Conservation (phyloP, 2,113 vertebrate genomes). For the Catharus minimus region DNA sequence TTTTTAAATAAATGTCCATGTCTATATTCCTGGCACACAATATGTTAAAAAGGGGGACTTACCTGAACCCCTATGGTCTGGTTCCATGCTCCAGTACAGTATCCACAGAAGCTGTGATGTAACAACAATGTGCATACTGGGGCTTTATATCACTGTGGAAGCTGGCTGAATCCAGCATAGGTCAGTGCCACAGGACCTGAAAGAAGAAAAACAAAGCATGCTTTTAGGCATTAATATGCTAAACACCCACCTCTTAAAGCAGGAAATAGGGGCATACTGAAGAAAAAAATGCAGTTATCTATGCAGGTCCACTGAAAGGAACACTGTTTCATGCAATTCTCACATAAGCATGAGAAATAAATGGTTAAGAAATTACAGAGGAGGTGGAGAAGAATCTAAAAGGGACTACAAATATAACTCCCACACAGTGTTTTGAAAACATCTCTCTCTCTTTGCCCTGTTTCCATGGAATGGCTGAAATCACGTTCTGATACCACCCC, state of each 20-base stretch:
- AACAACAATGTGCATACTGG: slow-evolving; percentile 66
- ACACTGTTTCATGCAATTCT: slow-evolving; percentile 7
- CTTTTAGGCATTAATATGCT: slow-evolving; percentile 32
- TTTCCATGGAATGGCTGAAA: slow-evolving; percentile 20
- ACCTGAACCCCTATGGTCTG: slow-evolving; percentile 72
- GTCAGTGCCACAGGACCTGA: slow-evolving; percentile 69
- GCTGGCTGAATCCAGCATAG: slow-evolving; percentile 29
- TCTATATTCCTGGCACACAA: slow-evolving; percentile 52
- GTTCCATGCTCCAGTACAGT: slow-evolving; percentile 70
- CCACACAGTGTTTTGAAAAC: slow-evolving; percentile 29
- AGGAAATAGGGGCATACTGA: neutral
- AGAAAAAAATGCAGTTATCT: neutral
- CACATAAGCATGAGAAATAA: slow-evolving; percentile 19
- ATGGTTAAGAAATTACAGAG: slow-evolving; percentile 50
- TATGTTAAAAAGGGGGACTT: slow-evolving; percentile 65
- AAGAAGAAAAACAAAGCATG: slow-evolving; percentile 71
- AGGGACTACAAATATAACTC: slow-evolving; percentile 47
- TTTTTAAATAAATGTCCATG: neutral
- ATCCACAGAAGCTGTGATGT: slow-evolving; percentile 58
- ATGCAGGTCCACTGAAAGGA: slow-evolving; percentile 12
- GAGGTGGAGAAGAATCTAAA: slow-evolving; percentile 18
- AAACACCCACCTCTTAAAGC: slow-evolving; percentile 50
- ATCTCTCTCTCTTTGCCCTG: slow-evolving; percentile 33
- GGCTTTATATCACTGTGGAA: slow-evolving; percentile 63
- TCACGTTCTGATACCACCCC: slow-evolving; percentile 34